Base-by-base conservation (phyloP, 2,113 vertebrate genomes). In the Ia io region DNA sequence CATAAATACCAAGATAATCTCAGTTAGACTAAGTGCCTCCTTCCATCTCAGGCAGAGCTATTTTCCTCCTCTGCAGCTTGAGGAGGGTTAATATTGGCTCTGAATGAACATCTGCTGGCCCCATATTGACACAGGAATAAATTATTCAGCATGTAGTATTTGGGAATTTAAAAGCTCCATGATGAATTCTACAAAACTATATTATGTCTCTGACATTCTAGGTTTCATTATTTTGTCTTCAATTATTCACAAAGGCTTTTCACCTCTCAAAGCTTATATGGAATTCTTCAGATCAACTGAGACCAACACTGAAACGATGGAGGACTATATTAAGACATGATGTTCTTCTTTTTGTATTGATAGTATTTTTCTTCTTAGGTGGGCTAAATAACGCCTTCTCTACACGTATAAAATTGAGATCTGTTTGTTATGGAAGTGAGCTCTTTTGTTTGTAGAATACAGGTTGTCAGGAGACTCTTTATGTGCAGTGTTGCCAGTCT, bases 61-160 rank as follows among this genome's bases (percentile, higher is more conserved):
- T 84, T 96, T 56, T 40, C 83, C 84, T 90, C 30, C 49, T 49
- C 49, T 93, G 95, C 94, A 95, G 96, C 91, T 96, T 0, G 0
- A 94, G 94, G 22, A 97, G 97, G 96, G 95, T 96, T 97, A 73
- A 96, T 10, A 0, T 67, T 94, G 83, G 86, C 83, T 96, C 10
- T 80, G 96, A 97, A 93, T 40, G 96, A 98, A 86, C 98, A 98
- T 98, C 97, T 98, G 98, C 97, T 98, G 98, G 98, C 98, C 97
- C 88, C 59, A 67, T 94, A 96, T 97, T 98, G 98, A 98, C 98
- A 98, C 87, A 86, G 80, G 97, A 96, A 97, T 98, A 98, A 98
- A 98, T 98, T 98, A 98, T 98, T 98, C 98, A 98, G 95, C 87
- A 95, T 97, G 97, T 98, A 97, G 98, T 97, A 96, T 97, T 98